phyloP scores from a whole-genome alignment of 1,140 invertebrate genomes.

The Drosophila leontia region DNA sequence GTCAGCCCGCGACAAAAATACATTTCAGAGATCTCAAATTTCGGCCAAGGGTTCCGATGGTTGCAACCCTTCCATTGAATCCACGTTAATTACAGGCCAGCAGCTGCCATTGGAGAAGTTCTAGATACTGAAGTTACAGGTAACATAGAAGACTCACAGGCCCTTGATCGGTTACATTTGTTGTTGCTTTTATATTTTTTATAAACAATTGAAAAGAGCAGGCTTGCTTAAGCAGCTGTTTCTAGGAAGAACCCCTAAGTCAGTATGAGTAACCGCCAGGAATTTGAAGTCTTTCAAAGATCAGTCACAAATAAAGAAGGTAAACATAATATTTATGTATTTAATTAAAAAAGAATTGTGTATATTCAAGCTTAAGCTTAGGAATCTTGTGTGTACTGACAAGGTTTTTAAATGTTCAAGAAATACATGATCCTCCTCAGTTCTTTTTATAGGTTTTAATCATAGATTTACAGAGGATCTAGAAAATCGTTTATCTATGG shows the following conservation, averaged over 20 bases:
- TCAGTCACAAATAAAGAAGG: not conserved
- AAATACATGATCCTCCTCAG: too few relatives aligned
- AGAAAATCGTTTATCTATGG: not conserved
- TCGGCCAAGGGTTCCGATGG: conserved; percentile 48
- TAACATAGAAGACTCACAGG: conserved; percentile 1
- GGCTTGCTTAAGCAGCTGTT: conserved; percentile 2
- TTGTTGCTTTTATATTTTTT: not conserved
- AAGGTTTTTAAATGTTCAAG: not conserved
- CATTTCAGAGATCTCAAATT: conserved; percentile 59
- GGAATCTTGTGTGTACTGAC: too few relatives aligned
- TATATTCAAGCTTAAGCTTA: not conserved
- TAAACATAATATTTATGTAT: not conserved
- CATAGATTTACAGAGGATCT: not conserved
- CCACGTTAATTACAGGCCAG: conserved; percentile 26
- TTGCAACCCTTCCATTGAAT: conserved; percentile 25
- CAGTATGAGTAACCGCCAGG: not conserved
- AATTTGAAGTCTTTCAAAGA: not conserved
- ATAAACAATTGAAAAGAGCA: not conserved
- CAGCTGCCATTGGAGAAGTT: conserved; percentile 8
- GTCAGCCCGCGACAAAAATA: conserved; percentile 22
- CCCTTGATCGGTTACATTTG: not conserved
- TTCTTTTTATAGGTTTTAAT: too few relatives aligned
- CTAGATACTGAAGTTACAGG: conserved; percentile 9
- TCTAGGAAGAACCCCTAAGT: too few relatives aligned
- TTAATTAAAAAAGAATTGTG: not conserved